Evolutionary conservation across 2,888 invertebrate genomes (phyloP), one percentile per base, ranked within the genome.

Genomic region (Vannuccia rotundouncinata): DNA sequence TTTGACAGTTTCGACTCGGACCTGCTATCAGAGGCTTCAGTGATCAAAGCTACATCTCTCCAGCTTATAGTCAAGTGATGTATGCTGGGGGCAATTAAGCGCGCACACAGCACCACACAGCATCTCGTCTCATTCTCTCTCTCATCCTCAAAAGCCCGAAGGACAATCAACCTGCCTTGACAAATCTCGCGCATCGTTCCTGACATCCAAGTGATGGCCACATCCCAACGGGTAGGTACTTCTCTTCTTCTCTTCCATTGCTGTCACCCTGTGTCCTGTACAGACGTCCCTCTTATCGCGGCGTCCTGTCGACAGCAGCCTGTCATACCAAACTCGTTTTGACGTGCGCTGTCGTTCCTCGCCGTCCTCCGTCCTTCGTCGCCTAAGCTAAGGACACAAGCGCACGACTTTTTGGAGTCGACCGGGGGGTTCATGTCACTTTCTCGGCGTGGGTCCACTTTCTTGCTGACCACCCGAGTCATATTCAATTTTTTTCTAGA

Each of bases 1-100:
- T 77, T 77, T 77, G 77, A 77, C 77, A 77, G 77, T 77, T 73
- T 31, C 59, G 77, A 31, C 59, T 77, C 27, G 25, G 25, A 1
- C 27, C 77, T 75, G 1, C 1, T 27, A 77, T 66, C 59, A 45
- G 17, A 45, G 45, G 45, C 45, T 45, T 45, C 45, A 45, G 45
- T 45, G 45, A 45, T 45, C 45, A 45, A 45, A 45, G 45, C 45
- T 45, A 45, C 45, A 45, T 45, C 45, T 45, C 45, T 13, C 45
- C n/a, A n/a, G n/a, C n/a, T 13, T 45, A 5, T 17, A 45, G 45
- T 45, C 45, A 45, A 45, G 45, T 45, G 45, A 45, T 45, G 45
- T 45, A 45, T 45, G 45, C 45, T 45, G 45, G 45, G 17, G 17
- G 45, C 45, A 45, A 45, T 45, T 45, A 45, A 45, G 45, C 45